Percentiles rank a stretch among this genome's conserved stretches.
Conservation (phyloP, 2,113 vertebrate genomes). For the Emydocephalus ijimae region DNA sequence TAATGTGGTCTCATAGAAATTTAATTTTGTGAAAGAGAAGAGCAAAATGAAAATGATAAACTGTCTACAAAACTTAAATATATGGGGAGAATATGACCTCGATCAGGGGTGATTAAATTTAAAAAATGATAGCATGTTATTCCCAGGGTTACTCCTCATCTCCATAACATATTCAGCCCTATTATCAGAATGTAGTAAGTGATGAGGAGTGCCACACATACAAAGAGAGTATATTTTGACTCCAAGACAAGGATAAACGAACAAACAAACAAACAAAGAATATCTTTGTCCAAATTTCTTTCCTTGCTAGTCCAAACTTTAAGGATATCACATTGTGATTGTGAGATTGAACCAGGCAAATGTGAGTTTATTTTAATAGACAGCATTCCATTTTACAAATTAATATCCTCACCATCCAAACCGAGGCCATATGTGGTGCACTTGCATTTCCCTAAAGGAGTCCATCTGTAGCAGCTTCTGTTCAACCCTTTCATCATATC, state of each 20-base stretch:
- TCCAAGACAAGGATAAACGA: not conserved
- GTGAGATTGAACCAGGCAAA: slow-evolving; percentile 28
- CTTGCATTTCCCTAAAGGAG: slow-evolving; percentile 27
- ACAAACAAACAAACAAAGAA: not conserved
- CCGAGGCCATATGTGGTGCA: slow-evolving; percentile 35
- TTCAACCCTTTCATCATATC: slow-evolving; percentile 34
- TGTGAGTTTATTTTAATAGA: slow-evolving; percentile 23
- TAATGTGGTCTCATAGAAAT: not conserved
- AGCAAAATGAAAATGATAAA: not conserved
- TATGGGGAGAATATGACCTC: not conserved
- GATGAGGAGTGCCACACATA: not conserved
- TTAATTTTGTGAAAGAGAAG: not conserved
- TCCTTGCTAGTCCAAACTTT: not conserved
- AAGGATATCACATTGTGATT: not conserved
- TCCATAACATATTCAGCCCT: not conserved
- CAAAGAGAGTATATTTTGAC: not conserved
- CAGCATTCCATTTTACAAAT: slow-evolving; percentile 28
- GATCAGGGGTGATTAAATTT: not conserved
- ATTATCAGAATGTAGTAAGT: not conserved
- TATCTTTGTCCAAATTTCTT: not conserved
- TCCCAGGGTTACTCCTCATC: not conserved
- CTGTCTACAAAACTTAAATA: not conserved
- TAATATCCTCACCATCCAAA: slow-evolving; percentile 33
- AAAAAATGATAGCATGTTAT: not conserved
- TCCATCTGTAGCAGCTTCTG: slow-evolving; percentile 42